Conservation (phyloP, 1,140 invertebrate genomes). For the Protaetia brevitarsis region DNA sequence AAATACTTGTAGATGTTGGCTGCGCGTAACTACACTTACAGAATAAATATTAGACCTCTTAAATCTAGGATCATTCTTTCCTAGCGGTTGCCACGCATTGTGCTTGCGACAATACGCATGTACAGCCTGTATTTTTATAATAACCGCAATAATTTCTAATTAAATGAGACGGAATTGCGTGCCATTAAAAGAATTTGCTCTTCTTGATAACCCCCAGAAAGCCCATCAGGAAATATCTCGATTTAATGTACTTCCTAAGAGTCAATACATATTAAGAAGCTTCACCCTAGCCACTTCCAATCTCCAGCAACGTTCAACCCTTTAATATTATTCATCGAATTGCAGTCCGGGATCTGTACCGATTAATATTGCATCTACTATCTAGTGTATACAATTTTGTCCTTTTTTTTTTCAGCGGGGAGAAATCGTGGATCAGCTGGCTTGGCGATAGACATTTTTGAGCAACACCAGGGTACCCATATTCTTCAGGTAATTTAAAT, state of each 20-base stretch:
- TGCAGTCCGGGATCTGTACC: conserved; percentile 5
- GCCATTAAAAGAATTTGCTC: too few relatives aligned
- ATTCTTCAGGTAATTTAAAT: conserved; percentile 78
- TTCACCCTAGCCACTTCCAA: conserved; percentile 12
- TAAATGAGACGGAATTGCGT: neutral
- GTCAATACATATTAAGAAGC: conserved; percentile 25
- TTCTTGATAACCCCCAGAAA: too few relatives aligned
- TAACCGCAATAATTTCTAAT: conserved; percentile 6
- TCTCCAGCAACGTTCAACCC: conserved; percentile 20
- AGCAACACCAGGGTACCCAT: conserved; percentile 95
- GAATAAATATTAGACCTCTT: neutral
- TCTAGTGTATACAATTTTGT: too few relatives aligned
- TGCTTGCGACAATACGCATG: too few relatives aligned
- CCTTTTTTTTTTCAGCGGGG: conserved; percentile 62
- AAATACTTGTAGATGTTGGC: conserved; percentile 30
- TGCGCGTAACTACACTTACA: conserved; percentile 7
- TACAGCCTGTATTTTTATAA: neutral
- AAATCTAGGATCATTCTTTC: conserved; percentile 7
- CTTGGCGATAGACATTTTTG: conserved; percentile 83
- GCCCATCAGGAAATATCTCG: conserved; percentile 1
- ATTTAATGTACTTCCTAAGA: conserved; percentile 5
- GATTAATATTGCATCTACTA: conserved; percentile 24
- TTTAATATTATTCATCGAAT: conserved; percentile 19
- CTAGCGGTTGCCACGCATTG: too few relatives aligned
- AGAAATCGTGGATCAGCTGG: conserved; percentile 62